Evolutionary conservation across 1,140 invertebrate genomes (phyloP), one percentile per base, ranked within the genome.

Genomic region (Trichonephila inaurata): DNA sequence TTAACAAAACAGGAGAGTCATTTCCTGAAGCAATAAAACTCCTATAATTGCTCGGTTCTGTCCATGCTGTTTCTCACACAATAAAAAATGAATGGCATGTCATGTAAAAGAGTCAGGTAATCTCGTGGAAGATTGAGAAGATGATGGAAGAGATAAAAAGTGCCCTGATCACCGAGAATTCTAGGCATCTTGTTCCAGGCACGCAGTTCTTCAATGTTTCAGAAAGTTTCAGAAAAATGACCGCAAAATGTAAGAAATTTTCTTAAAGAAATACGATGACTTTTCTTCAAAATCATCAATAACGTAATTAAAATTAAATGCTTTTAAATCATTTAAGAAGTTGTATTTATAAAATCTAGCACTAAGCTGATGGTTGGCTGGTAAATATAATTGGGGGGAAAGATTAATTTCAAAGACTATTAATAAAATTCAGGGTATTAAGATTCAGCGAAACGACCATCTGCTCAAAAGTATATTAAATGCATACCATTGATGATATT

Each of bases 1-100:
- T 77, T 77, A 40, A 40, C 72, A 40, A 77, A 77, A 77, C 33
- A 77, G 72, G 69, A 40, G 28, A 77, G 24, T 40, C 69, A 77
- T 40, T 77, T 40, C 72, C 72, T 33, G 69, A 77, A 77, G 12
- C 72, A 77, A 77, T 77, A 77, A 77, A 69, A 28, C 28, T 28
- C 33, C 33, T 40, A 77, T 77, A 33, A 40, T 40, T 77, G 72
- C 28, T 77, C 72, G 0, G 1, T 16, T 33, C 72, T 40, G 14
- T 18, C 19, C 18, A 40, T 7, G 72, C 18, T 77, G 72, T 77
- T 33, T 77, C 69, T 28, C 69, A 3, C 72, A 33, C 14, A 77
- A 77, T 3, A 64, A 77, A 28, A 77, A 77, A 33, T 33, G 18
- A 14, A 77, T 77, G 69, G 24, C 16, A 33, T 77, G 72, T 40